A percentile compares a stretch with the other conserved stretches of the same genome.
These are phyloP conservation scores for Recurvirostra avosetta DNA, from an alignment of 2,113 vertebrate genomes.

Conservation along the genomic window DNA sequence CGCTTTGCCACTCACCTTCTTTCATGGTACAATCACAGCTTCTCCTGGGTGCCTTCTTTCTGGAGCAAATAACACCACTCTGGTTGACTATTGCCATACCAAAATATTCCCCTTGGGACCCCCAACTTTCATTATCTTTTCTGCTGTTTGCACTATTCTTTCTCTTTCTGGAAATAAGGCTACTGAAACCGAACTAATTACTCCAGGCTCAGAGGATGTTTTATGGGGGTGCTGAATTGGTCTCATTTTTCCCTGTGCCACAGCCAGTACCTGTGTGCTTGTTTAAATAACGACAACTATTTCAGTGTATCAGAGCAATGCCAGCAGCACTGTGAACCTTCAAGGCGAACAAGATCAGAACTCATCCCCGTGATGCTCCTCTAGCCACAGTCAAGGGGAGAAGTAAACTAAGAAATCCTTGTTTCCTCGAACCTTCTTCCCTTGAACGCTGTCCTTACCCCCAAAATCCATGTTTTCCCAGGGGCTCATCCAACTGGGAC, in stretches of 20 bases:
- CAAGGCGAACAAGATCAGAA: background rate
- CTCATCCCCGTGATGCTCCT: fast-evolving
- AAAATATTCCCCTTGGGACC: background rate
- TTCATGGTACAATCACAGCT: background rate
- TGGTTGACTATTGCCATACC: fast-evolving
- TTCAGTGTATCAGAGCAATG: background rate
- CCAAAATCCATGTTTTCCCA: background rate
- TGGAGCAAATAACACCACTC: background rate
- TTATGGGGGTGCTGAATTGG: background rate
- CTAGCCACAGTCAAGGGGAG: background rate
- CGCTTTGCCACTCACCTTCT: background rate
- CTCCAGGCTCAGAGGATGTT: background rate
- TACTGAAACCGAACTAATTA: slow-evolving; percentile 47
- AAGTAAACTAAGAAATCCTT: background rate
- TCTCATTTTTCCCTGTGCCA: background rate
- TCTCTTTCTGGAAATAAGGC: slow-evolving; percentile 42
- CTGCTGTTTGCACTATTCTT: background rate
- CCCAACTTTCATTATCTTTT: background rate
- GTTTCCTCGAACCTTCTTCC: background rate
- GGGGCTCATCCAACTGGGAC: background rate
- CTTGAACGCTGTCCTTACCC: background rate
- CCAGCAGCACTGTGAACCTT: background rate
- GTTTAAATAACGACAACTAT: background rate
- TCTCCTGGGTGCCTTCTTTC: background rate
- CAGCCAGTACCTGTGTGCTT: fast-evolving